A percentile compares a stretch with the other conserved stretches of the same genome.
phyloP scores from a whole-genome alignment of 2,888 invertebrate genomes.

The Artemia sinica region DNA sequence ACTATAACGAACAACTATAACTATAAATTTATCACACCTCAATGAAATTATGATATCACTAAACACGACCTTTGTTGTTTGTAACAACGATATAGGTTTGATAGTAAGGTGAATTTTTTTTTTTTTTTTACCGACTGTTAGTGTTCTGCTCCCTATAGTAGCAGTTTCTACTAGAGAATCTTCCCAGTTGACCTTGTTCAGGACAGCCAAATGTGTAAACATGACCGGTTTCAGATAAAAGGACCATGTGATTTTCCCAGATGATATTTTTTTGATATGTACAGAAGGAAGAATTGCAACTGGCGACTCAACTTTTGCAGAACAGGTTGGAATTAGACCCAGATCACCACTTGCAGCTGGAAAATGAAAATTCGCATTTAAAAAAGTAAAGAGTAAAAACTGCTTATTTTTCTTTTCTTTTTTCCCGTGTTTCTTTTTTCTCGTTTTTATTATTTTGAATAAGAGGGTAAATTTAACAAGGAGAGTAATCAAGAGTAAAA shows the following conservation, averaged over 20 bases:
- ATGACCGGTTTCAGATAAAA: constrained; percentile 48
- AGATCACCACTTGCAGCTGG: constrained; percentile 71
- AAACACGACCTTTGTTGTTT: no score
- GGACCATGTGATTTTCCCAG: constrained; percentile 74
- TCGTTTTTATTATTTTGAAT: no score
- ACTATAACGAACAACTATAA: no score
- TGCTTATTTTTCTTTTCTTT: no score
- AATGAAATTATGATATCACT: no score
- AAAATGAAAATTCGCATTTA: no score
- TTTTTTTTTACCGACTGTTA: not conserved
- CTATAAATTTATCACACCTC: no score
- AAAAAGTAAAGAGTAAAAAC: no score
- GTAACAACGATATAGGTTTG: not conserved
- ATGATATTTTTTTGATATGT: constrained; percentile 57
- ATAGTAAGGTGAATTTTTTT: no score
- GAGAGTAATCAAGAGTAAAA: no score
- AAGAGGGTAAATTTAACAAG: no score
- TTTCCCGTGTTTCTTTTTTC: no score
- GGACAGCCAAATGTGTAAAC: constrained; percentile 76
- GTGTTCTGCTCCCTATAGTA: constrained; percentile 40
- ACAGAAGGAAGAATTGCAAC: constrained; percentile 39
- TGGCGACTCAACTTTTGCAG: constrained; percentile 41
- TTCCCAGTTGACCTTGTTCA: constrained; percentile 85
- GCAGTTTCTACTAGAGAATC: constrained; percentile 56
- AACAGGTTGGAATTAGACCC: constrained; percentile 52